Base-by-base conservation (phyloP, 2,113 vertebrate species). In the Heterotis niloticus region DNA sequence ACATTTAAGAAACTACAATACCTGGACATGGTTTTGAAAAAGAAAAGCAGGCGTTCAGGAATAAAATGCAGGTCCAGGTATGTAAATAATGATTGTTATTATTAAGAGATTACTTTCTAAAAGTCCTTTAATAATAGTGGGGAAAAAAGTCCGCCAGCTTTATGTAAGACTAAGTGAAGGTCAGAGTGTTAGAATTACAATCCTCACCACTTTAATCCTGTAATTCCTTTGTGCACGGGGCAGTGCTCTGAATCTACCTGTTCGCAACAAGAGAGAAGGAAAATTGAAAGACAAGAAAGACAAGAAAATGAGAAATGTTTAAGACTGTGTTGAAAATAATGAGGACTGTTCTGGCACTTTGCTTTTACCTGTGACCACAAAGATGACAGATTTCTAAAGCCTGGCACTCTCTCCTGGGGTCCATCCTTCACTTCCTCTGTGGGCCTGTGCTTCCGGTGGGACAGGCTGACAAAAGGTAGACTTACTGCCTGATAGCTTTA, bases 311-410 rank as follows among this genome's bases (percentile, higher is more conserved):
- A 24, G 51, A 20, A 65, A 64, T 52, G 20, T 51, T n/a, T 14
- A 59, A 57, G 18, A 44, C 34, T 7, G 34, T 44, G 28, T 18
- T 12, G 64, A 74, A 28, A 79, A 74, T 66, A 65, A 84, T 4
- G 24, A 69, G 52, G 69, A 80, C 54, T 74, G 77, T 73, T 82
- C 76, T 69, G 56, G 60, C 74, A 23, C 76, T 64, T 78, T 62
- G 65, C 79, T 81, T 78, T 64, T 77, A 76, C 79, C 72, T 79
- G 28, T 81, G 74, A 74, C 77, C 79, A 77, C 79, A 81, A 59
- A 74, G 77, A 80, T 57, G 44, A 64, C 76, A 78, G 79, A 78
- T 81, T 77, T 60, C 13, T 20, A 75, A 79, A 77, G 67, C 66
- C 65, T 51, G 52, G 26, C 24, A 57, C 10, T 34, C 57, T 28